A percentile compares a stretch with the other conserved stretches of the same genome.
phyloP scores from a whole-genome alignment of 2,113 vertebrate species.

The Laterallus jamaicensis region DNA sequence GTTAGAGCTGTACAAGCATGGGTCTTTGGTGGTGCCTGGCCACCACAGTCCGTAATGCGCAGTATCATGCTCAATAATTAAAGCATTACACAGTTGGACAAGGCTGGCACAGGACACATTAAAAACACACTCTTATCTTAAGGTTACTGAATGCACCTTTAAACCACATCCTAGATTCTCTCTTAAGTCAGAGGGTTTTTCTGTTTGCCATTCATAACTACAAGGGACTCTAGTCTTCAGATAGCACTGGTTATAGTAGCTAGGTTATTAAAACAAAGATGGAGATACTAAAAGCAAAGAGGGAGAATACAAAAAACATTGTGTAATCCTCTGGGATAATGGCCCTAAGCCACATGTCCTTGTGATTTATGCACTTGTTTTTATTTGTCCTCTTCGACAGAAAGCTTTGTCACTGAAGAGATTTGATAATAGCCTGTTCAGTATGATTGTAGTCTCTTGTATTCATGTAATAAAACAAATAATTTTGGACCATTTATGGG shows the following conservation, averaged over 20 bases:
- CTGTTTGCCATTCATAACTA: slow-evolving; percentile 44
- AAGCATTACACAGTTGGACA: not conserved
- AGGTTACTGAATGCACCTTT: slow-evolving; percentile 19
- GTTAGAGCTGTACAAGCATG: not conserved
- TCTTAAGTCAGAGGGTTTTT: slow-evolving; percentile 39
- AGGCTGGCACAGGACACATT: not conserved
- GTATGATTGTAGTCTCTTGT: slow-evolving; percentile 42
- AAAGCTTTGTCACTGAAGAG: slow-evolving; percentile 54
- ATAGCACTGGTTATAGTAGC: slow-evolving; percentile 29
- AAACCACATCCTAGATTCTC: slow-evolving; percentile 23
- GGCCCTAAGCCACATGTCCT: slow-evolving; percentile 4
- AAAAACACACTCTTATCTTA: not conserved
- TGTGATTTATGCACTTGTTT: slow-evolving; percentile 66
- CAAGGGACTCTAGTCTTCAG: not conserved
- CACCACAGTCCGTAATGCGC: not conserved
- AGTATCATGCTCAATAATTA: not conserved
- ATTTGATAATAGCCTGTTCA: slow-evolving; percentile 67
- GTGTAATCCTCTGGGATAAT: slow-evolving; percentile 50
- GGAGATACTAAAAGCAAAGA: slow-evolving; percentile 1
- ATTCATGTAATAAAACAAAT: slow-evolving; percentile 26
- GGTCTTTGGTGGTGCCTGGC: not conserved
- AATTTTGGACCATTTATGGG: not conserved
- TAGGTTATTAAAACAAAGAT: slow-evolving; percentile 45
- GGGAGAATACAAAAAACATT: not conserved
- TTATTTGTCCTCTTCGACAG: slow-evolving; percentile 61